Conservation (phyloP, 2,888 invertebrate genomes). For the Ormia ochracea region DNA sequence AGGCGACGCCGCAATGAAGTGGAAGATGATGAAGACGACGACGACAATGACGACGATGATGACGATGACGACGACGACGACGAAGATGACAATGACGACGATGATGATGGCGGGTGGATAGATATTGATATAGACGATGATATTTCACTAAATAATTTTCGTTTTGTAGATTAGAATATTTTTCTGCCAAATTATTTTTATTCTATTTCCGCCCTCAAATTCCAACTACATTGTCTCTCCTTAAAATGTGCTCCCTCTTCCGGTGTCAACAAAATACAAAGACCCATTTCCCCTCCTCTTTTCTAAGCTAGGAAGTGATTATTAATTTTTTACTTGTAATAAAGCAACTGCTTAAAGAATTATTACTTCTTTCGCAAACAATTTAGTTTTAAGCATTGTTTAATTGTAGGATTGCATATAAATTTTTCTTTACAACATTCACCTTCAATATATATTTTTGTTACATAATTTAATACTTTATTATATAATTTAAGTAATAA, state of each 20-base stretch:
- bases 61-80: slow-evolving; percentile 65
- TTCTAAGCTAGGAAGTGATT: slow-evolving; percentile 18
- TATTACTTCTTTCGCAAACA: background rate
- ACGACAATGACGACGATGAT: slow-evolving; percentile 65
- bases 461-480: slow-evolving; percentile 40
- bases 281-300: background rate
- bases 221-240: slow-evolving; percentile 18
- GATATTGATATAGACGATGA: slow-evolving; percentile 63
- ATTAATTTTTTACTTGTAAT: slow-evolving; percentile 25
- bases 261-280: slow-evolving; percentile 38
- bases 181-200: background rate
- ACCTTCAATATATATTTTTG: slow-evolving; percentile 28
- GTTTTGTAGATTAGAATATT: slow-evolving; percentile 41
- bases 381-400: slow-evolving; percentile 47
- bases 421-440: slow-evolving; percentile 32
- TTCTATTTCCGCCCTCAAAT: background rate
- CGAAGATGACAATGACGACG: slow-evolving; percentile 64
- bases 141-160: slow-evolving; percentile 36
- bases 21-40: slow-evolving; percentile 65
- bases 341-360: slow-evolving; percentile 20
- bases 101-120: slow-evolving; percentile 65
- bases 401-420: slow-evolving; percentile 38
- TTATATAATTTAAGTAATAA: slow-evolving; percentile 36
- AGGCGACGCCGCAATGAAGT: slow-evolving; percentile 56
- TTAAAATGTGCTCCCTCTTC: slow-evolving; percentile 36